A percentile compares a stretch with the other conserved stretches of the same genome.
Evolutionary conservation across 2,797 vertebrate genomes (phyloP).

Genomic region (Oreochromis grahami): DNA sequence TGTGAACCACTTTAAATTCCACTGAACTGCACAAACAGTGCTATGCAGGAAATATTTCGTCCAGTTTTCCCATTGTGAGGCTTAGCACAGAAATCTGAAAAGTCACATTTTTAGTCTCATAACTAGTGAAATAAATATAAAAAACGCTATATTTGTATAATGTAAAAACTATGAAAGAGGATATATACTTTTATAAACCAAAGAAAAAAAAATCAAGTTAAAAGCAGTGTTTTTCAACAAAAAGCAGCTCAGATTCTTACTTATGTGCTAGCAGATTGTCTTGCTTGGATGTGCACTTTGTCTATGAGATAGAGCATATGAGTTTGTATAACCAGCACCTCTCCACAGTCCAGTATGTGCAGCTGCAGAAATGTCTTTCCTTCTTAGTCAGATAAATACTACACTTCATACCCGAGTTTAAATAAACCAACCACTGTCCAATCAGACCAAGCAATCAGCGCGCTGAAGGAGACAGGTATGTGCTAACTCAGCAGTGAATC

Average conservation of each 20-base stretch:
- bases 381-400: not conserved
- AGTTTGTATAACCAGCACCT: not conserved
- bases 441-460: conserved; percentile 30
- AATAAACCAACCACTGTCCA: conserved; percentile 32
- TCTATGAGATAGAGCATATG: not conserved
- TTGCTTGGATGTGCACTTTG: not conserved
- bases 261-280: not conserved
- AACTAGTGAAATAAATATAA: not conserved
- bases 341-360: not conserved
- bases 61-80: not conserved
- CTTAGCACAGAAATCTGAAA: not conserved
- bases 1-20: not conserved
- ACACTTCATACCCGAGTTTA: conserved; percentile 25
- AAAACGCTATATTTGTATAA: not conserved
- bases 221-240: not conserved
- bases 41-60: not conserved
- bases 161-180: not conserved
- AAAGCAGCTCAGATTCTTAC: not conserved
- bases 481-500: conserved; percentile 19
- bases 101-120: not conserved
- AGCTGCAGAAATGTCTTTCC: not conserved
- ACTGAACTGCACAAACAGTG: not conserved
- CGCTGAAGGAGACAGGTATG: conserved; percentile 1
- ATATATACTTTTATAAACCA: not conserved
- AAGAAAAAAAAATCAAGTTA: not conserved